phyloP scores from a whole-genome alignment of 1,140 invertebrate species.

The Drosophila oshimai region DNA sequence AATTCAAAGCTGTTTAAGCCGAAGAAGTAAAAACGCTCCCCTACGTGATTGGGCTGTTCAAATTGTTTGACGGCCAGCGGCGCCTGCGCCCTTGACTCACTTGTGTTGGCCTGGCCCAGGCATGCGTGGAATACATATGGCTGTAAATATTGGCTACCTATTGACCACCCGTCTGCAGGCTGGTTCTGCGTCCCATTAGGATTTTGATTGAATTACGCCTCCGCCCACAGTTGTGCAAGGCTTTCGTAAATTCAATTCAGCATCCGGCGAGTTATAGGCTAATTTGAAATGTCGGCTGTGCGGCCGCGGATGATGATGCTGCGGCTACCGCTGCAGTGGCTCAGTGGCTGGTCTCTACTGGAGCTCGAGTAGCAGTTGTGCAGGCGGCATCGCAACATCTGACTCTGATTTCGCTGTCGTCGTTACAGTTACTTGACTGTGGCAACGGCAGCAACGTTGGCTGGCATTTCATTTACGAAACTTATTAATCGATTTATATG shows the following conservation, averaged over 20 bases:
- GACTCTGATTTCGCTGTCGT: slow-evolving; percentile 10
- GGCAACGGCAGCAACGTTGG: slow-evolving; percentile 36
- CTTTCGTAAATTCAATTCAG: slow-evolving; percentile 38
- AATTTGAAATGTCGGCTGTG: slow-evolving; percentile 40
- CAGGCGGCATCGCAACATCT: slow-evolving; percentile 44
- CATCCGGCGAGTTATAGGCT: slow-evolving; percentile 13
- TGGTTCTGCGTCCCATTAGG: slow-evolving; percentile 21
- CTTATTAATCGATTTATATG: slow-evolving; percentile 78
- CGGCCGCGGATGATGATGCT: background rate
- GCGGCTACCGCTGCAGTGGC: background rate
- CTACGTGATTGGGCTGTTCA: slow-evolving; percentile 55
- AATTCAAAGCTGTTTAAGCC: background rate
- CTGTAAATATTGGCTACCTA: too few species aligned
- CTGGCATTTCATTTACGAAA: slow-evolving; percentile 75
- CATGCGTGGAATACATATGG: slow-evolving; percentile 64
- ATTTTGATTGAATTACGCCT: slow-evolving; percentile 32
- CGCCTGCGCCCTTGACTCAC: slow-evolving; percentile 72
- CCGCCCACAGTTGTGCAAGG: slow-evolving; percentile 41
- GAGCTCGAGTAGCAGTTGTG: slow-evolving; percentile 10
- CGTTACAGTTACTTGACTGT: slow-evolving; percentile 27
- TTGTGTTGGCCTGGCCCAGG: slow-evolving; percentile 43
- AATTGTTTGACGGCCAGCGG: slow-evolving; percentile 48
- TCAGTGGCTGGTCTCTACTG: too few species aligned
- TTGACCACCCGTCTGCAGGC: background rate
- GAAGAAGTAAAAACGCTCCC: slow-evolving; percentile 25